A percentile compares a stretch with the other conserved stretches of the same genome.
Evolutionary conservation across 2,888 invertebrate genomes (phyloP).

Genomic region (Cacoxenus indagator): DNA sequence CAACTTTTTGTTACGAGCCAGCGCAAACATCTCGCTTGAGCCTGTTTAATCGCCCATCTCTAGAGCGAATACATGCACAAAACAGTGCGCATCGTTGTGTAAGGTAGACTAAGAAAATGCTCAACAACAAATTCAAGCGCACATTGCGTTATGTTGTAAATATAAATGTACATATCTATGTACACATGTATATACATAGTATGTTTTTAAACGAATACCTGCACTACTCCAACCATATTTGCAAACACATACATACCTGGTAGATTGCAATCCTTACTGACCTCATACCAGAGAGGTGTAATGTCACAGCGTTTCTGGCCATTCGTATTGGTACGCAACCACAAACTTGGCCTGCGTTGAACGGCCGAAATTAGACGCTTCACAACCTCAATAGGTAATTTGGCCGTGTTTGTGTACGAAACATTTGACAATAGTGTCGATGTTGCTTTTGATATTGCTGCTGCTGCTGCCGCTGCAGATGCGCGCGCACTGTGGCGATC

Average conservation of each 20-base stretch:
- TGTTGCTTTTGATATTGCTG: slow-evolving; percentile 45
- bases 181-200: not conserved
- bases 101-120: no score
- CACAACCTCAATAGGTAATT: slow-evolving; percentile 59
- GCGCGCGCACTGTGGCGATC: not conserved
- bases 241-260: slow-evolving; percentile 45
- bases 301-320: slow-evolving; percentile 60
- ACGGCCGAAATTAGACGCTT: slow-evolving; percentile 60
- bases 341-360: slow-evolving; percentile 55
- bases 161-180: slow-evolving; percentile 1
- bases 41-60: no score
- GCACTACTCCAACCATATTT: not conserved
- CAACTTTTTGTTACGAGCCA: no score
- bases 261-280: slow-evolving; percentile 59
- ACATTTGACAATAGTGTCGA: slow-evolving; percentile 31
- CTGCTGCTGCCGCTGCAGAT: not conserved
- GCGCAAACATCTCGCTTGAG: no score
- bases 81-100: no score
- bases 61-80: no score
- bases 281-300: slow-evolving; percentile 59
- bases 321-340: slow-evolving; percentile 55
- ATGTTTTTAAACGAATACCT: not conserved
- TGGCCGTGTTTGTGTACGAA: slow-evolving; percentile 58
- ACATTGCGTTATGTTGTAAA: no score
- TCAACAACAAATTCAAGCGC: no score